Evolutionary conservation across 1,140 invertebrate species (phyloP), one percentile per base, ranked within the genome.

Genomic region (Ceratina australensis): DNA sequence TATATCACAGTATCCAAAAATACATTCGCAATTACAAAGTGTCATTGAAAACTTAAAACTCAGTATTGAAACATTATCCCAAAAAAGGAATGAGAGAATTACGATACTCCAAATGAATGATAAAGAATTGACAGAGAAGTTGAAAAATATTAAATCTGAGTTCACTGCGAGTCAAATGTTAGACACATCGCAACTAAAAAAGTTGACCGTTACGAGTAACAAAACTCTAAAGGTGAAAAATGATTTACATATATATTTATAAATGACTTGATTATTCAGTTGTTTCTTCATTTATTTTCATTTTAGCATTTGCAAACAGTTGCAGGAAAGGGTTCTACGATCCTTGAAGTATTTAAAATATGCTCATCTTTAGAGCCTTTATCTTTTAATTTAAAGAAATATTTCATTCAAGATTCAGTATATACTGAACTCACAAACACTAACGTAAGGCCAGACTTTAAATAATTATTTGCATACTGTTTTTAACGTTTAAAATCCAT

Each of bases 291-390:
- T 24, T 63, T 3, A 33, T 67, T 65, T 50, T 66, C 68, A 42
- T 85, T 87, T 10, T 42, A 92, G 87, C 69, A 91, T 28, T 83
- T 92, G n/a, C 82, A 88, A 56, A 87, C 56, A 72, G 77, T 87
- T 67, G n/a, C 79, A 2, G 76, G 90, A 63, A 92, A 90, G 64
- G 81, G 87, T 5, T 72, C 67, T 2, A 54, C 47, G 4, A 63
- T 92, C 22, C 57, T 86, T 15, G 79, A 82, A 22, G 71, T 91
- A 26, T 47, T 86, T 16, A 87, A 78, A 72, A 83, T 89, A 7
- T 92, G 91, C 54, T 72, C 83, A 7, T 86, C 83, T 49, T 81
- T 92, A 18, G 88, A 92, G 67, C 81, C 80, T 0, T 71, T 72
- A 49, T 75, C 79, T 4, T 24, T 86, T 12, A 83, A 78, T 28